Percentiles rank a stretch among this genome's conserved stretches.
Evolutionary conservation across 92 coral and sea anemone species (phyloP).

Genomic region (Muricea muricata): DNA sequence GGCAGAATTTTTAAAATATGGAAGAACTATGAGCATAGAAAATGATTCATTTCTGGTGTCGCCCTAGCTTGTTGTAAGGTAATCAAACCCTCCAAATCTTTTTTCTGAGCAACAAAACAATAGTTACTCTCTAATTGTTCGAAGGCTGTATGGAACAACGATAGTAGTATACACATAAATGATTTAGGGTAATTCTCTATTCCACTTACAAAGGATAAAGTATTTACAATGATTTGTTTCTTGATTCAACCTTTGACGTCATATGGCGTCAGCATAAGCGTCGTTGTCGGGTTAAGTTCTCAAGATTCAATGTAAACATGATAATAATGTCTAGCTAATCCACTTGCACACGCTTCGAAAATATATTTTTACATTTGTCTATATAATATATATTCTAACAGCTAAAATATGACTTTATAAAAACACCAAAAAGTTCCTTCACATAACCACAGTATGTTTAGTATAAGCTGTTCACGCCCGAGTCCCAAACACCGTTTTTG

Average conservation of each 20-base stretch:
- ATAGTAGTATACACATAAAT: too few relatives aligned
- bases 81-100: too few relatives aligned
- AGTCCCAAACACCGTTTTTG: too few relatives aligned
- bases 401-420: conserved; percentile 4
- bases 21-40: background rate
- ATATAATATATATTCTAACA: background rate
- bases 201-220: background rate
- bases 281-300: background rate
- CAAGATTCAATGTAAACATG: background rate
- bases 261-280: background rate
- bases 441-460: background rate
- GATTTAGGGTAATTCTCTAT: background rate
- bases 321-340: background rate
- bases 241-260: background rate
- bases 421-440: background rate
- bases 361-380: background rate
- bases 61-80: too few relatives aligned
- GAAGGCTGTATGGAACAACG: too few relatives aligned
- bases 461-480: background rate
- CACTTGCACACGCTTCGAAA: background rate
- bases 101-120: too few relatives aligned
- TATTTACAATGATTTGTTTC: background rate
- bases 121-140: too few relatives aligned
- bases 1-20: conserved; percentile 44
- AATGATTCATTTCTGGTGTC: background rate